Percentiles rank a stretch among this genome's conserved stretches.
Evolutionary conservation across 2,888 invertebrate genomes (phyloP).

Genomic region (Philhelius pedissequus): DNA sequence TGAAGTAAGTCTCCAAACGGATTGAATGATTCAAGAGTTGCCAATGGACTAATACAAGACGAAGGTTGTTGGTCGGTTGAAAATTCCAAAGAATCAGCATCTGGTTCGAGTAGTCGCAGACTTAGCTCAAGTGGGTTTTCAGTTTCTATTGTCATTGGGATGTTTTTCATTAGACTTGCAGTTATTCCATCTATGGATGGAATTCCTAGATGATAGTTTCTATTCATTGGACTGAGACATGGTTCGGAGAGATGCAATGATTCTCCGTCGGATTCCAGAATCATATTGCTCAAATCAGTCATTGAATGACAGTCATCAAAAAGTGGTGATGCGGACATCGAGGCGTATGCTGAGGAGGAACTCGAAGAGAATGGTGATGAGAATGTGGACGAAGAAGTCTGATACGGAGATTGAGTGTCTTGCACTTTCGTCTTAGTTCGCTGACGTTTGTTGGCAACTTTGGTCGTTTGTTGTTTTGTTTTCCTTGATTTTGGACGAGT

Average conservation of each 20-base stretch:
- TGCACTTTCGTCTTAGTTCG: slow-evolving; percentile 69
- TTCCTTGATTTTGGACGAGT: slow-evolving; percentile 59
- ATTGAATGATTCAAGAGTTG: slow-evolving; percentile 75
- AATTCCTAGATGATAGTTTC: slow-evolving; percentile 33
- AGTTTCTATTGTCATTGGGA: slow-evolving; percentile 24
- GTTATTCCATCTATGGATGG: slow-evolving; percentile 42
- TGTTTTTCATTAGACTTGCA: slow-evolving; percentile 21
- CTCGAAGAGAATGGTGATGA: slow-evolving; percentile 60
- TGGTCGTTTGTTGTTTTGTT: slow-evolving; percentile 43
- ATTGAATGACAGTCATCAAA: slow-evolving; percentile 69
- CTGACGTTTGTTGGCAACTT: slow-evolving; percentile 53
- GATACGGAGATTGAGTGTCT: slow-evolving; percentile 50
- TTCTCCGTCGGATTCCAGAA: slow-evolving; percentile 82
- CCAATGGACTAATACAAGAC: slow-evolving; percentile 75
- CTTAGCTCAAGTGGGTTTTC: slow-evolving; percentile 76
- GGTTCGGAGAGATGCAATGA: slow-evolving; percentile 79
- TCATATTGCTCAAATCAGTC: slow-evolving; percentile 74
- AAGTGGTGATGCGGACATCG: slow-evolving; percentile 68
- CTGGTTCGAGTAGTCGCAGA: slow-evolving; percentile 75
- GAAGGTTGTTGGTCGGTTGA: slow-evolving; percentile 74
- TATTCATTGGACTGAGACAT: slow-evolving; percentile 74
- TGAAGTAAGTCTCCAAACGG: slow-evolving; percentile 76
- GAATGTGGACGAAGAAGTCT: slow-evolving; percentile 50
- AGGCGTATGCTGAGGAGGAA: slow-evolving; percentile 70
- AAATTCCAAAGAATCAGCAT: slow-evolving; percentile 75